Evolutionary conservation across 1,140 invertebrate genomes (phyloP).

Genomic region (Eurosta solidaginis): DNA sequence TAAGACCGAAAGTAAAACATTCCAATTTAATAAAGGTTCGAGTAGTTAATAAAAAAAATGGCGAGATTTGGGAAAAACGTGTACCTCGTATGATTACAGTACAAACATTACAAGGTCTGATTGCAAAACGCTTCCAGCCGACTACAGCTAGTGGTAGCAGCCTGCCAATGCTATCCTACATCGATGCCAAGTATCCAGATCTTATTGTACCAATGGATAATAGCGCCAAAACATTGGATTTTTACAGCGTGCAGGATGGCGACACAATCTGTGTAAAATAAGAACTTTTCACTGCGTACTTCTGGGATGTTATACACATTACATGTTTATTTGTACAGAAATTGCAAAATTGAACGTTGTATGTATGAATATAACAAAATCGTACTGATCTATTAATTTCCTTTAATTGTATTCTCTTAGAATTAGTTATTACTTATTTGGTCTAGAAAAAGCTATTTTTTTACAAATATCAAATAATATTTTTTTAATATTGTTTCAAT

Average conservation of each 20-base stretch:
- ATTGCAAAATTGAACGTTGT: not conserved
- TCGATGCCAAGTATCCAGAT: slow-evolving; percentile 65
- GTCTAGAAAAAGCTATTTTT: not conserved
- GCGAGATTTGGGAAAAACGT: slow-evolving; percentile 69
- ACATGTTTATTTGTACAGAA: not conserved
- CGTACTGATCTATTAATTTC: not conserved
- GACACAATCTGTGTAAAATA: slow-evolving; percentile 73
- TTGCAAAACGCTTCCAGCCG: slow-evolving; percentile 52
- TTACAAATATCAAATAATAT: too few relatives aligned
- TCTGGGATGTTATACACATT: not conserved
- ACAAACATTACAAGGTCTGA: slow-evolving; percentile 69
- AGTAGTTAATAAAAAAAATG: slow-evolving; percentile 64
- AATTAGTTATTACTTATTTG: not conserved
- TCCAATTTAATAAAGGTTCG: slow-evolving; percentile 71
- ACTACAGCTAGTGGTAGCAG: slow-evolving; percentile 13
- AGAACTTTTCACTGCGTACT: not conserved
- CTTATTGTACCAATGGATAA: slow-evolving; percentile 79
- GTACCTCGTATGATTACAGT: slow-evolving; percentile 79
- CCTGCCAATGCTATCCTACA: slow-evolving; percentile 61
- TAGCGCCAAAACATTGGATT: slow-evolving; percentile 77
- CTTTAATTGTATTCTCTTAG: not conserved
- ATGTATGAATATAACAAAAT: not conserved
- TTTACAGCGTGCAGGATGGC: slow-evolving; percentile 83
- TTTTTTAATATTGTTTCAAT: too few relatives aligned
- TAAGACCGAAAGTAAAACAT: slow-evolving; percentile 64